Evolutionary conservation across 2,113 vertebrate genomes (phyloP).

Genomic region (Hipposideros armiger): DNA sequence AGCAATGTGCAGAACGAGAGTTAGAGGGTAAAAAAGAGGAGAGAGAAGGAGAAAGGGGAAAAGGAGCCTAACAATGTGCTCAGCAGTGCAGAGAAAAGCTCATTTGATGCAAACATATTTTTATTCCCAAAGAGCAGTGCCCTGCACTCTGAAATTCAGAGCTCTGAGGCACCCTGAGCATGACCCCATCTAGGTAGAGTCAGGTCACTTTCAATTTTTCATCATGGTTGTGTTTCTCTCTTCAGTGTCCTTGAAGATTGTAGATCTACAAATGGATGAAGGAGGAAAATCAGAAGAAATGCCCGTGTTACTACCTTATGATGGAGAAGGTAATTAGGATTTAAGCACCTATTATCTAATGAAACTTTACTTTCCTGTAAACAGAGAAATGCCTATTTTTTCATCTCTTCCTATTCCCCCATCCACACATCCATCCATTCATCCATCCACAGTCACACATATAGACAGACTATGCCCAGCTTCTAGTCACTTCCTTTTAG

Average conservation of each 20-base stretch:
- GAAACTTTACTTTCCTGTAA: neutral
- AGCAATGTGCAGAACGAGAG: neutral
- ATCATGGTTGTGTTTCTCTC: neutral
- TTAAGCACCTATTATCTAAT: neutral
- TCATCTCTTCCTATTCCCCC: neutral
- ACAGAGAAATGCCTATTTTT: neutral
- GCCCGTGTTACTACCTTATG: neutral
- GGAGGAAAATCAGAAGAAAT: conserved; percentile 5
- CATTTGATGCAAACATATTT: neutral
- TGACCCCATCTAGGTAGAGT: neutral
- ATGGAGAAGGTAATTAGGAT: conserved; percentile 35
- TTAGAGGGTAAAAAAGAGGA: neutral
- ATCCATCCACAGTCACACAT: neutral
- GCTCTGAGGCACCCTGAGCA: neutral
- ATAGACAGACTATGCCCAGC: neutral
- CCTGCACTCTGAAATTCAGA: neutral
- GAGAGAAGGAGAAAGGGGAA: neutral
- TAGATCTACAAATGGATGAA: neutral
- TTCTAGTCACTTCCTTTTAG: neutral
- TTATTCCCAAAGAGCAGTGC: neutral
- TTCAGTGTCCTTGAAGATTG: neutral
- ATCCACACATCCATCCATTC: neutral
- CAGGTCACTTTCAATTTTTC: neutral
- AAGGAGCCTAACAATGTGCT: neutral
- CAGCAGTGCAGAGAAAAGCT: neutral